phyloP scores from a whole-genome alignment of 2,888 invertebrate genomes.

The Athalia cordata region DNA sequence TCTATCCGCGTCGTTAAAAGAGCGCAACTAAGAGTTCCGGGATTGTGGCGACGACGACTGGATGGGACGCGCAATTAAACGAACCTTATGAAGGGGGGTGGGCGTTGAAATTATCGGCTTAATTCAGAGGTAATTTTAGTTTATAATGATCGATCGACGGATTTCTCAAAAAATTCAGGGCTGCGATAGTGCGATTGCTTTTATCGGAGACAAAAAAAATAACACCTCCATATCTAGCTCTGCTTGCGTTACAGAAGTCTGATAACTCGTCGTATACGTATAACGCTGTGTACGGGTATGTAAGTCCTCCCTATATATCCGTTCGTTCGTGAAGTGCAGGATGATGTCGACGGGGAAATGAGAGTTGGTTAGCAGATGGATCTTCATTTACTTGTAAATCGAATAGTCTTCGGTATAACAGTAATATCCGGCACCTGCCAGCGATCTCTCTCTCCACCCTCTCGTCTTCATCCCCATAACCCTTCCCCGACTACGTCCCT shows the following conservation, averaged over 20 bases:
- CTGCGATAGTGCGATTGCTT: too few relatives aligned
- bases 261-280: too few relatives aligned
- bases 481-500: neutral
- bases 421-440: slow-evolving; percentile 65
- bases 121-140: too few relatives aligned
- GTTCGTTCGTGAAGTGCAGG: too few relatives aligned
- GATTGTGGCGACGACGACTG: neutral
- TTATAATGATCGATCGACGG: neutral
- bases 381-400: slow-evolving; percentile 65
- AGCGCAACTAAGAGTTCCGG: slow-evolving; percentile 13
- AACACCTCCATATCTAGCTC: neutral
- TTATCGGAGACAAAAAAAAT: neutral
- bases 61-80: neutral
- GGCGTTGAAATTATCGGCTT: neutral
- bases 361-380: slow-evolving; percentile 52
- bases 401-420: slow-evolving; percentile 65
- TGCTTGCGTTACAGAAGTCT: too few relatives aligned
- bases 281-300: too few relatives aligned
- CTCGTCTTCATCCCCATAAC: neutral
- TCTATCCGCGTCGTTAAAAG: slow-evolving; percentile 16
- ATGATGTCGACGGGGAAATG: neutral
- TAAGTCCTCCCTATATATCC: too few relatives aligned
- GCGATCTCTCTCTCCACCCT: slow-evolving; percentile 15
- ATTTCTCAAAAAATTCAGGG: neutral
- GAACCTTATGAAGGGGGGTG: neutral